Conservation (phyloP, 2,797 vertebrate species). For the Acrossocheilus wenchowensis region DNA sequence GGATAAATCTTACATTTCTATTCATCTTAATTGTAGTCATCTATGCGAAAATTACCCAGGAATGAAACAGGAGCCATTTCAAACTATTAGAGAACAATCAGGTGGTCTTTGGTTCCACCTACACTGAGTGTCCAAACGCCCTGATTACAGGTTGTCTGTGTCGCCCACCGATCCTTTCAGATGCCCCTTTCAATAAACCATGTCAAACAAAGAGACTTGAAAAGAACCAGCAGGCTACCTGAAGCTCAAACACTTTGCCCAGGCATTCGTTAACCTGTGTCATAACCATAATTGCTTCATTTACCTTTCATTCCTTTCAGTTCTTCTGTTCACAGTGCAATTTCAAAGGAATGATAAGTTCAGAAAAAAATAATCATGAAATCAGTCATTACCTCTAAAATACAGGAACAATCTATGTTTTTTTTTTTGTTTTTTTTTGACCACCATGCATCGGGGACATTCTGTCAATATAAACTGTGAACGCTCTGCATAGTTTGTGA, state of each 20-base stretch:
- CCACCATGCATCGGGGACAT: no score
- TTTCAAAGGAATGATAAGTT: background rate
- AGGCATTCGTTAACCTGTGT: background rate
- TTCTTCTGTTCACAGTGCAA: background rate
- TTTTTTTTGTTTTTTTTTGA: background rate
- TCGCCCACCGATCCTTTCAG: slow-evolving; percentile 22
- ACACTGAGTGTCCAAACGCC: slow-evolving; percentile 14
- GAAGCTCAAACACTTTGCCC: background rate
- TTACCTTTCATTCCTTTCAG: slow-evolving; percentile 34
- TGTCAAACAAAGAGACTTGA: slow-evolving; percentile 27
- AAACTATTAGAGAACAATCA: slow-evolving; percentile 45
- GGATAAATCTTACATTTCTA: background rate
- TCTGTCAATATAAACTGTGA: background rate
- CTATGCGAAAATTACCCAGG: slow-evolving; percentile 4
- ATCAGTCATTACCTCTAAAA: background rate
- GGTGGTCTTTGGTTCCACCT: slow-evolving; percentile 30
- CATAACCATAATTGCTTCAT: slow-evolving; percentile 30
- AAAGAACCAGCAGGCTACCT: slow-evolving; percentile 20
- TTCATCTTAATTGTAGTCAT: slow-evolving; percentile 18
- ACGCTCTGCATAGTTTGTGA: background rate
- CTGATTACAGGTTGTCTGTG: slow-evolving; percentile 48
- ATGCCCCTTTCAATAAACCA: slow-evolving; percentile 27
- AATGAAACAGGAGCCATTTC: slow-evolving; percentile 30
- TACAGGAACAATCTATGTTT: background rate
- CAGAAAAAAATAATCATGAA: background rate